Base-by-base conservation (phyloP, 2,888 invertebrate species). In the Cheilosia grossa region DNA sequence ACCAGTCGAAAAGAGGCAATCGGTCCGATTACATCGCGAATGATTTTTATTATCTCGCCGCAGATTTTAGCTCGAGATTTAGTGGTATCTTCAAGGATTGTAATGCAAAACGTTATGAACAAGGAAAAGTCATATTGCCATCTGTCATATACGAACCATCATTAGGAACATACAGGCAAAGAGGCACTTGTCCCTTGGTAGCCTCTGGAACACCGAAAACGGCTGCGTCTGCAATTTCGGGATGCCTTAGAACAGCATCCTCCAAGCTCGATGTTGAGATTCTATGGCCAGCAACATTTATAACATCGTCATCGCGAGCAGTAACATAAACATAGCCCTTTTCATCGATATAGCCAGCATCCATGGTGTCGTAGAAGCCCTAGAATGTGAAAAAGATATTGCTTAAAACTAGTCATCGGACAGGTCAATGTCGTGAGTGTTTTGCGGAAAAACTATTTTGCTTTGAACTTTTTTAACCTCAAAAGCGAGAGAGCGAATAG, bases 281-380 rank as follows among this genome's bases (percentile, higher is more conserved):
- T 66, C 98, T 93, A 91, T 98, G 98, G 0, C 98, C 98, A 0
- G 98, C 97, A 1, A 98, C 98, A 91, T 98, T 98, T 88, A 98
- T 98, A 19, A 92, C 96, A 91, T 98, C 98, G 92, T 98, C 98
- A 80, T 97, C 97, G 40, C 98, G 93, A 0, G 98, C 96, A 64
- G 97, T 97, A 15, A 98, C 97, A 92, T 96, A 97, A 2, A 98
- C 94, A 72, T 96, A 96, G 0, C 97, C 97, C 87, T 95, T 94
- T 69, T 95, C 94, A 89, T 97, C 97, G 74, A 95, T 94, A 91
- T 96, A 97, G 0, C 98, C 98, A 0, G 97, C 97, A 90, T 98
- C 98, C 96, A 98, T 98, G 0, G 98, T 98, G 89, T 98, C 98
- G 90, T 98, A 92, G 86, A 89, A 92, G 1, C 92, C 92, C 92